These are phyloP conservation scores for Tragulus kanchil DNA, from an alignment of 2,113 vertebrate genomes.

Conservation along the genomic window DNA sequence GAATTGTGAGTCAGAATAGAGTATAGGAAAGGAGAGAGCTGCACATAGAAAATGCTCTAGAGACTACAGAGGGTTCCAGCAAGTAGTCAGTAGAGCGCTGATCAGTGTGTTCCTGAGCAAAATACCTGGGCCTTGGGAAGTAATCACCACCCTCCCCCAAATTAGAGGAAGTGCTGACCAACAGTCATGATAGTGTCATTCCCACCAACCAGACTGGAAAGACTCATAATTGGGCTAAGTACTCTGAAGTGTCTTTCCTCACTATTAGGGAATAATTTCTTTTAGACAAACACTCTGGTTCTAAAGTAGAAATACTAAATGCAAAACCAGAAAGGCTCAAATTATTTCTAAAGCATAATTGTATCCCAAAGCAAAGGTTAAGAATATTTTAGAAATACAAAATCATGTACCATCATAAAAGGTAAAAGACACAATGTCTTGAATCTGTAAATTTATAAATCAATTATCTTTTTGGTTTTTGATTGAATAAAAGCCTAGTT, in stretches of 20 bases:
- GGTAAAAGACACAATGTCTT: neutral
- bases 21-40: neutral
- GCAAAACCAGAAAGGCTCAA: neutral
- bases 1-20: neutral
- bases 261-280: neutral
- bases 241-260: neutral
- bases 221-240: neutral
- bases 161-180: neutral
- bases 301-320: neutral
- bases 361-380: neutral
- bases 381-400: neutral
- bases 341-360: neutral
- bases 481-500: no score
- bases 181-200: neutral
- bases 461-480: no score
- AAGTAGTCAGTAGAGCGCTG: neutral
- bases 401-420: neutral
- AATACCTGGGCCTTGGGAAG: neutral
- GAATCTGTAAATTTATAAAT: no score
- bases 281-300: neutral
- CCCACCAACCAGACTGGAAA: neutral
- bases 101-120: neutral
- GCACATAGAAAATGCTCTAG: neutral
- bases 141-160: neutral
- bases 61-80: neutral